Base-by-base conservation (phyloP, 1,140 invertebrate species). In the Anoplophora glabripennis region DNA sequence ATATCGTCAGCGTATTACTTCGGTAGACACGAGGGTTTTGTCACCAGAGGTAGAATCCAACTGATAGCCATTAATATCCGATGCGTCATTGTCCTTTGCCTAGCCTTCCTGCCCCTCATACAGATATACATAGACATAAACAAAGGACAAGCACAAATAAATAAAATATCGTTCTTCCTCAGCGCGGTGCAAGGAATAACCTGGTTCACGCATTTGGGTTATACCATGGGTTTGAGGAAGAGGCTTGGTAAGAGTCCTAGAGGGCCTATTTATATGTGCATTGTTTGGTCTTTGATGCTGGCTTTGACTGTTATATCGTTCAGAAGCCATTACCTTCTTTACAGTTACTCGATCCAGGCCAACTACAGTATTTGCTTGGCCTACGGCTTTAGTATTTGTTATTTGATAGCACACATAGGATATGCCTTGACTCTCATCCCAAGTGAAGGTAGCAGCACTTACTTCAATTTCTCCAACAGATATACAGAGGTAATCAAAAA, bases 151-250 rank as follows among this genome's bases (percentile, higher is more conserved):
- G 61, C 45, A 54, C 45, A 36, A 40, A 75, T 17, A 67, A 72
- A 58, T 57, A 79, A 65, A 80, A 84, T 21, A 80, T 86, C 53
- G 86, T 86, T 88, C 71, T 82, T 93, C 40, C 76, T 85, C 17
- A 79, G 83, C 44, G 82, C 82, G 42, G 78, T 88, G 21, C 81
- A 89, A 72, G 83, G 82, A 65, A 72, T 92, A 58, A 79, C 88
- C 58, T 94, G 91, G 92, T 73, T 89, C 21, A 78, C 90, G 11
- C 92, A 95, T 77, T 83, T 88, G 64, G 80, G 84, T 11, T 94
- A 88, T 74, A 76, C 90, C 33, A 65, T 88, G 55, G 83, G 84
- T 14, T 74, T 93, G 15, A 83, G 84, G 67, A 84, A 77, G 67
- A 82, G 79, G 74, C 78, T 83, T 49, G 81, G 79, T 45, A 77